Base-by-base conservation (phyloP, 2,888 invertebrate species). In the Sericinus montela region DNA sequence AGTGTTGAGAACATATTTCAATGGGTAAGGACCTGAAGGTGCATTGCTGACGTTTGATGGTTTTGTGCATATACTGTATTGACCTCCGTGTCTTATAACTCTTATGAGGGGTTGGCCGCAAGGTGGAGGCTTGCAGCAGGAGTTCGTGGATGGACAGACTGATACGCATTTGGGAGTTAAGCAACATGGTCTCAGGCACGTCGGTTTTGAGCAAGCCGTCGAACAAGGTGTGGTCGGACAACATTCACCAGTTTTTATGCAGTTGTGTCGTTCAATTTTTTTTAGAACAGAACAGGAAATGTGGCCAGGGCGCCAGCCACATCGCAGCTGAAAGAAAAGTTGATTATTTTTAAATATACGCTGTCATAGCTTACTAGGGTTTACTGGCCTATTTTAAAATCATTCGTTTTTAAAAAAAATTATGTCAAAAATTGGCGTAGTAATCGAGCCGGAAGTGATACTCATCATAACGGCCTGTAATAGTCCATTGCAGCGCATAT, bases 301-400 rank as follows among this genome's bases (percentile, higher is more conserved):
- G 60, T 87, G 87, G n/a, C 87, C 87, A 4, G 87, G 87, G 6
- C 87, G 82, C 87, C 87, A 88, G 28, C 87, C 87, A 59, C 87
- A 88, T 51, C 83, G 70, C 42, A 84, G 62, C 87, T 87, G 67
- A 30, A 60, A 13, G 8, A 13, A 8, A 19, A 23, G 7, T 2
- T 3, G 5, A 19, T 19, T 3, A 19, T 2, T 19, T 19, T 19
- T 19, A 19, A n/a, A n/a, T n/a, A n/a, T n/a, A n/a, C n/a, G n/a
- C n/a, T n/a, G n/a, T n/a, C n/a, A n/a, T n/a, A n/a, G n/a, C n/a
- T n/a, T n/a, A n/a, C n/a, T n/a, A n/a, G n/a, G n/a, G n/a, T n/a
- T n/a, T n/a, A n/a, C n/a, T n/a, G n/a, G n/a, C n/a, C n/a, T n/a
- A n/a, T n/a, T n/a, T n/a, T n/a, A n/a, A n/a, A n/a, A n/a, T n/a